Conservation (phyloP, 2,888 invertebrate species). For the Ernsta delagoae region DNA sequence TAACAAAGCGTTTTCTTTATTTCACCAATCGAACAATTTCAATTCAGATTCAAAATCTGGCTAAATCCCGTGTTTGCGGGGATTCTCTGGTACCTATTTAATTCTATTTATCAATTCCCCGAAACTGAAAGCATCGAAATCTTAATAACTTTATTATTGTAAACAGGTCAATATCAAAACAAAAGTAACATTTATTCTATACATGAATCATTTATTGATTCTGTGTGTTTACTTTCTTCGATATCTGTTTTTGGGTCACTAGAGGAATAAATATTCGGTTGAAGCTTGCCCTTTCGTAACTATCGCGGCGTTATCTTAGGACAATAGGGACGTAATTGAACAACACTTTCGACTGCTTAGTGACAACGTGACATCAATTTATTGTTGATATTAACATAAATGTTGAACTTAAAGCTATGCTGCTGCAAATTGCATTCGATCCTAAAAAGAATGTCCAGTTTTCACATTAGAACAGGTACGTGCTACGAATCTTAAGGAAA, state of each 20-base stretch:
- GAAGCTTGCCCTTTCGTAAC: slow-evolving; percentile 56
- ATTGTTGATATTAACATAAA: slow-evolving; percentile 3
- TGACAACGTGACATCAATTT: slow-evolving; percentile 11
- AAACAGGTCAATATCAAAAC: slow-evolving; percentile 76
- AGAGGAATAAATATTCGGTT: slow-evolving; percentile 62
- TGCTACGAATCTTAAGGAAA: slow-evolving; percentile 45
- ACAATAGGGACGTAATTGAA: slow-evolving; percentile 24
- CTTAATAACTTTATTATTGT: slow-evolving; percentile 51
- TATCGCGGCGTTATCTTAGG: slow-evolving; percentile 51
- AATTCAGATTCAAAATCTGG: too few relatives aligned
- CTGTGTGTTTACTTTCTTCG: slow-evolving; percentile 74
- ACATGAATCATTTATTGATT: slow-evolving; percentile 72
- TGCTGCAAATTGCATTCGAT: slow-evolving; percentile 25
- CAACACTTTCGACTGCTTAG: slow-evolving; percentile 8
- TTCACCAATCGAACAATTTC: too few relatives aligned
- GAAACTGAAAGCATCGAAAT: slow-evolving; percentile 43
- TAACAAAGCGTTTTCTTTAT: too few relatives aligned
- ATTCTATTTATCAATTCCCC: background rate
- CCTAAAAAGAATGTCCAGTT: slow-evolving; percentile 31
- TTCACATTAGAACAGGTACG: slow-evolving; percentile 39
- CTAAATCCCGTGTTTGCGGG: too few relatives aligned
- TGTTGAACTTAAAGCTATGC: background rate
- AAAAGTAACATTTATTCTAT: slow-evolving; percentile 68
- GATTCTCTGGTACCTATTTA: background rate
- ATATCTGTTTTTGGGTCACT: slow-evolving; percentile 76